Percentiles rank a stretch among this genome's conserved stretches.
These are phyloP conservation scores for Heliconius hewitsoni DNA, from an alignment of 1,140 invertebrate genomes.

Conservation along the genomic window DNA sequence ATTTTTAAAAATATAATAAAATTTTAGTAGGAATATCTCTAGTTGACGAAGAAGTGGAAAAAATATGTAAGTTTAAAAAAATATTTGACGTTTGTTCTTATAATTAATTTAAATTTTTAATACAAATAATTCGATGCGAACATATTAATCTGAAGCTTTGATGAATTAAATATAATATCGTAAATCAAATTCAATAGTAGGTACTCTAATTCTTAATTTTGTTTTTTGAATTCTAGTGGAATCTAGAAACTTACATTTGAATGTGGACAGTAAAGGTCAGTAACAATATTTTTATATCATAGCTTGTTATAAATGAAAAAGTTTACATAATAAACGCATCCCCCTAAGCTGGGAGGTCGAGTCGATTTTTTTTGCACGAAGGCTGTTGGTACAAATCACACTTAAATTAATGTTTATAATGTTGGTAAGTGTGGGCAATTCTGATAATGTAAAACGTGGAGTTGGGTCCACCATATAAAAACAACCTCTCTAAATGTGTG, in stretches of 20 bases:
- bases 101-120: background rate
- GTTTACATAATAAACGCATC: too few relatives aligned
- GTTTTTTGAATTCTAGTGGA: constrained; percentile 36
- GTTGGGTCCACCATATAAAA: too few relatives aligned
- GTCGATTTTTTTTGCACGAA: too few relatives aligned
- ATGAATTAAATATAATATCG: background rate
- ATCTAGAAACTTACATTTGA: constrained; percentile 32
- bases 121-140: too few relatives aligned
- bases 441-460: too few relatives aligned
- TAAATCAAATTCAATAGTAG: background rate
- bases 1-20: background rate
- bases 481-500: too few relatives aligned
- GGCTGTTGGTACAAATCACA: too few relatives aligned
- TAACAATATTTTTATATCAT: constrained; percentile 11
- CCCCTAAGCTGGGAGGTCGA: too few relatives aligned
- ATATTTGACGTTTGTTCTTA: background rate
- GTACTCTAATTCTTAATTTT: background rate
- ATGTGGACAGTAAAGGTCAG: constrained; percentile 32
- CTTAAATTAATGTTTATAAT: too few relatives aligned
- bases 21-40: constrained; percentile 48
- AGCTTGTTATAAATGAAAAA: background rate
- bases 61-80: constrained; percentile 56
- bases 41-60: constrained; percentile 64
- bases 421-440: too few relatives aligned
- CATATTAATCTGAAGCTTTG: background rate